Percentiles rank a stretch among this genome's conserved stretches.
Evolutionary conservation across 2,797 vertebrate genomes (phyloP).

Genomic region (Echiichthys vipera): DNA sequence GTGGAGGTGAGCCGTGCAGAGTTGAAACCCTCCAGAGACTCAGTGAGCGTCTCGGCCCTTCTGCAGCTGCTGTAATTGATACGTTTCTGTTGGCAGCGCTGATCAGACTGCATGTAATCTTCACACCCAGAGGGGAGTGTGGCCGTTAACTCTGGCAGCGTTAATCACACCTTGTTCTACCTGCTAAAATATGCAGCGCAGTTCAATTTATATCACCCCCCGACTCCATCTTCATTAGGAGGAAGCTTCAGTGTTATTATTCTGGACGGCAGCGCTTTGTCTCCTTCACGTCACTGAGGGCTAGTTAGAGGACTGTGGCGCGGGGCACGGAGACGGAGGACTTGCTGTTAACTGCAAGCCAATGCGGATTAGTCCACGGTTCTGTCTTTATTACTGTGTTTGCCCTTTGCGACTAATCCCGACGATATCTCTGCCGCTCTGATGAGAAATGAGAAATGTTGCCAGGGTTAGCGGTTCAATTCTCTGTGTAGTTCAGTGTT

Average conservation of each 20-base stretch:
- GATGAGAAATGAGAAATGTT: neutral
- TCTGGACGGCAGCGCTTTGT: slow-evolving; percentile 3
- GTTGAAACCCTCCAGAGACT: neutral
- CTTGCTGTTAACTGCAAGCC: slow-evolving; percentile 53
- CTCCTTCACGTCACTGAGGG: slow-evolving; percentile 22
- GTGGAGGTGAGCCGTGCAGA: no score
- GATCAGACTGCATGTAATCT: slow-evolving; percentile 21
- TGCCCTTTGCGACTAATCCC: slow-evolving; percentile 31
- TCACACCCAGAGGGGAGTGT: neutral
- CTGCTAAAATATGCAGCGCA: neutral
- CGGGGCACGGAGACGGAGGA: slow-evolving; percentile 26
- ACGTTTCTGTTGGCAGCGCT: slow-evolving; percentile 11
- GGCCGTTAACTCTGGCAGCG: slow-evolving; percentile 1
- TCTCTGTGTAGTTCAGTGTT: neutral
- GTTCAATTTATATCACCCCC: slow-evolving; percentile 37
- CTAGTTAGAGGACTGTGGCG: slow-evolving; percentile 14
- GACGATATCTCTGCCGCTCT: neutral
- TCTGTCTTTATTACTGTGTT: slow-evolving; percentile 56
- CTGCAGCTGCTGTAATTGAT: slow-evolving; percentile 13
- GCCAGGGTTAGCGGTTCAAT: slow-evolving; percentile 11
- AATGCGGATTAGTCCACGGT: slow-evolving; percentile 34
- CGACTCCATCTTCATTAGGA: slow-evolving; percentile 37
- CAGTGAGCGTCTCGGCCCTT: neutral
- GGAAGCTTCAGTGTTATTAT: slow-evolving; percentile 18
- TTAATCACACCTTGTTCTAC: slow-evolving; percentile 34